Evolutionary conservation across 30 jellyfish, hydroid and myxozoan genomes (phyloP).

Genomic region (Hydractinia echinata): DNA sequence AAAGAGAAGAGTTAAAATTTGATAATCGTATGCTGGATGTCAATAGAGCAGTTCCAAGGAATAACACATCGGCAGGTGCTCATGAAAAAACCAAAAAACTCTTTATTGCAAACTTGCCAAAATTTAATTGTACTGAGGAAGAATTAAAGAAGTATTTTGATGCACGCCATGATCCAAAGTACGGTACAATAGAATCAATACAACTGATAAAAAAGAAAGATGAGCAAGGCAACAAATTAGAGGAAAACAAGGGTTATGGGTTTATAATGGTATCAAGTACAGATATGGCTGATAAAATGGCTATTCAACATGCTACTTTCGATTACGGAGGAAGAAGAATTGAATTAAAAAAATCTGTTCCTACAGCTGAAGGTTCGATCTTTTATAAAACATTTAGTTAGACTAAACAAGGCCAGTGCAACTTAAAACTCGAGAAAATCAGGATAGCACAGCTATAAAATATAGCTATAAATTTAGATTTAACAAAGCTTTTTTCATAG

Average conservation of each 20-base stretch:
- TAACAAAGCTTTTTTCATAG: not conserved
- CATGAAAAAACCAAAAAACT: conserved; percentile 49
- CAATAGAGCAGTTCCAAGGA: conserved; percentile 39
- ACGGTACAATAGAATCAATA: conserved; percentile 33
- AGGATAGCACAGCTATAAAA: not conserved
- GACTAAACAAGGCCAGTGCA: too few species aligned
- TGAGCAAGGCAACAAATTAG: conserved; percentile 27
- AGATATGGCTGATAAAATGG: conserved; percentile 52
- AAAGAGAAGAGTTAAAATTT: conserved; percentile 31
- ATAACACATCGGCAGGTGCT: conserved; percentile 32
- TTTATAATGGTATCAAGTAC: conserved; percentile 36
- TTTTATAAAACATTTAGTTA: too few species aligned
- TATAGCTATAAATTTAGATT: not conserved
- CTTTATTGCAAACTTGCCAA: conserved; percentile 41
- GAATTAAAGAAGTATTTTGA: conserved; percentile 26
- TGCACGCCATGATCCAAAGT: conserved; percentile 16
- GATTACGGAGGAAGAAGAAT: conserved; percentile 40
- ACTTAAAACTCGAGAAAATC: too few species aligned
- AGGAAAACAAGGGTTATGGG: conserved; percentile 42
- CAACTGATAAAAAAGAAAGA: conserved; percentile 41
- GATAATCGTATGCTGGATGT: conserved; percentile 31
- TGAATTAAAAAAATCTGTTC: conserved; percentile 41
- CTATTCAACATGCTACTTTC: conserved; percentile 50
- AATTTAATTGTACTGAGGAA: conserved; percentile 31
- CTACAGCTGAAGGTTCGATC: conserved; percentile 22